Evolutionary conservation across 2,113 vertebrate species (phyloP), one percentile per base, ranked within the genome.

Genomic region (Hydropotes inermis): DNA sequence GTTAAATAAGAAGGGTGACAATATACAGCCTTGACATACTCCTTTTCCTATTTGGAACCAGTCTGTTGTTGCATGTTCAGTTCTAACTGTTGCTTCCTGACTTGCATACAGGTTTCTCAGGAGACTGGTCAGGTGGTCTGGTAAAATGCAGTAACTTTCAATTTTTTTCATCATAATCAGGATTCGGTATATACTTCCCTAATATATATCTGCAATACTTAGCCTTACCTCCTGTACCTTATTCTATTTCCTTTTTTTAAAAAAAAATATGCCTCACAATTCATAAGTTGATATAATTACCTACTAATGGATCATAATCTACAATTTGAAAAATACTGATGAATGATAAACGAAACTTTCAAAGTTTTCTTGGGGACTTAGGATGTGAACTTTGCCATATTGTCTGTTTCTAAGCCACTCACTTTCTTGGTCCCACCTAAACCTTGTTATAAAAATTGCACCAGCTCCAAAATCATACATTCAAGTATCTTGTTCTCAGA

Each of bases 271-370:
- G 52, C 4, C 5, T 92, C 45, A 82, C 6, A 95, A 78, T 95
- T 94, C 45, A 50, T 93, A 81, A 82, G 39, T 47, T 78, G 50
- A 95, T 83, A 94, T 95, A n/a, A 94, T 91, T 91, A 84, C 9
- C 14, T 54, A 94, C 47, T 52, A 92, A 82, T 58, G 33, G 25
- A 67, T 94, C 28, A 60, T 39, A 94, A 61, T 8, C 27, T 97
- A 52, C 10, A 94, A 74, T 87, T 90, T 86, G 39, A 94, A 96
- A 95, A 94, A 88, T 88, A 74, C 70, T 76, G 6, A 94, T 82
- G 21, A 92, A 89, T 81, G 60, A 78, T 54, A 78, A 81, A 92
- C 45, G 84, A 17, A 74, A 87, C 92, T 79, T 91, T 87, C 36
- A 23, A 33, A 21, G 57, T n/a, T 39, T 5, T 8, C 58, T 89